Evolutionary conservation across 1,140 invertebrate species (phyloP).

Genomic region (Hyles vespertilio): DNA sequence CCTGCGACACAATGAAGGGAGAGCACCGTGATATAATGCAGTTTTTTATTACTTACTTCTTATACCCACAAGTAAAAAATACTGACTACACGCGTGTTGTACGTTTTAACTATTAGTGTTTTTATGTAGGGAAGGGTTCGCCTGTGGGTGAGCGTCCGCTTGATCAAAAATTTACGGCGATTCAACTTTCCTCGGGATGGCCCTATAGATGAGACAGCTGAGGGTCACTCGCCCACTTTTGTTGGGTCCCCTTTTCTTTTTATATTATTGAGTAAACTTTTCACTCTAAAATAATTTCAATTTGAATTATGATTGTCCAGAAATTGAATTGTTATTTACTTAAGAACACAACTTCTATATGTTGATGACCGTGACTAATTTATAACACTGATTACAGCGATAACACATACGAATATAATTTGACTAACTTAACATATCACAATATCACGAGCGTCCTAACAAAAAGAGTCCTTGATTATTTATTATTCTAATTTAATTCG

Average conservation of each 20-base stretch:
- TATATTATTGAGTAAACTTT: too few relatives aligned
- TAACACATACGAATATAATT: not conserved
- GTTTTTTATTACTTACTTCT: constrained; percentile 72
- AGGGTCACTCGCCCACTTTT: constrained; percentile 36
- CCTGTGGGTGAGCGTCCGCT: constrained; percentile 36
- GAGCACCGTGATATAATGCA: constrained; percentile 72
- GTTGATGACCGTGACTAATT: too few relatives aligned
- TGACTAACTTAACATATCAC: constrained; percentile 13
- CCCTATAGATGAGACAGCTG: constrained; percentile 26
- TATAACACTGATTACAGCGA: not conserved
- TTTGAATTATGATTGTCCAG: too few relatives aligned
- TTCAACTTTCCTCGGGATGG: constrained; percentile 47
- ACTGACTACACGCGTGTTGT: constrained; percentile 55
- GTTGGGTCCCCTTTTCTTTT: constrained; percentile 5
- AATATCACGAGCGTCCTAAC: constrained; percentile 25
- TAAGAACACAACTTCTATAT: too few relatives aligned
- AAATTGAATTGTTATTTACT: too few relatives aligned
- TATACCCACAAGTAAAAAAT: constrained; percentile 71
- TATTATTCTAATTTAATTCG: constrained; percentile 64
- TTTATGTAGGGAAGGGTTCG: constrained; percentile 65
- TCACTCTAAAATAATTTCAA: too few relatives aligned
- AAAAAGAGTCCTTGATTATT: constrained; percentile 33
- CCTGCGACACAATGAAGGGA: constrained; percentile 64
- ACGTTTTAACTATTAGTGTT: constrained; percentile 71
- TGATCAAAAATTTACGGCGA: constrained; percentile 68